Evolutionary conservation across 1,140 invertebrate genomes (phyloP).

Genomic region (Agraylea sexmaculata): DNA sequence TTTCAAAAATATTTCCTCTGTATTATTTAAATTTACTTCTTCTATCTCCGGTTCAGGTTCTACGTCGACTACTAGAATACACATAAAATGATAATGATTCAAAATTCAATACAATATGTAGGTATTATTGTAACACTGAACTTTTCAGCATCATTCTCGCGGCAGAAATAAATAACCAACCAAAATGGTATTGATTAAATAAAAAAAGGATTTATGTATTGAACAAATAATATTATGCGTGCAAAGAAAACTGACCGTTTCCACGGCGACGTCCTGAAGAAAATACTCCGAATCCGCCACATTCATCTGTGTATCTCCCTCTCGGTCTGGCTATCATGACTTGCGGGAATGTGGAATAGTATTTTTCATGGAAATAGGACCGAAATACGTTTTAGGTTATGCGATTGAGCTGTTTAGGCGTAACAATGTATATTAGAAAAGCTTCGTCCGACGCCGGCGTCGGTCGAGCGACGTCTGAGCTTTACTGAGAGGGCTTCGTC

Average conservation of each 20-base stretch:
- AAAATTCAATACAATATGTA: background rate
- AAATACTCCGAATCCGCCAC: constrained; percentile 36
- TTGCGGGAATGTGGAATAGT: constrained; percentile 3
- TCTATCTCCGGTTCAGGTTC: constrained; percentile 21
- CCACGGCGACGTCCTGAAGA: constrained; percentile 35
- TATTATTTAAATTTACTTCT: constrained; percentile 37
- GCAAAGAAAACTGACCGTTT: constrained; percentile 31
- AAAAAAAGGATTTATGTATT: too few species aligned
- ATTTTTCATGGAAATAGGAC: constrained; percentile 1
- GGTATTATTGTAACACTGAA: too few species aligned
- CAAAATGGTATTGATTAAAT: constrained; percentile 1
- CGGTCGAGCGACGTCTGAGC: constrained; percentile 4
- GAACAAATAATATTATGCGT: constrained; percentile 1
- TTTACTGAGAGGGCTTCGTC: too few species aligned
- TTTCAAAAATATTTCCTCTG: constrained; percentile 39
- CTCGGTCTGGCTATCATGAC: constrained; percentile 38
- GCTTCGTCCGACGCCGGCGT: constrained; percentile 5
- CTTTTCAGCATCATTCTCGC: too few species aligned
- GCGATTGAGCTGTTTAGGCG: background rate
- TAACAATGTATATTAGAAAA: constrained; percentile 1
- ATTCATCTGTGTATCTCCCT: constrained; percentile 38
- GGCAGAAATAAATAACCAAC: constrained; percentile 2
- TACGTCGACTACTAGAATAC: constrained; percentile 19
- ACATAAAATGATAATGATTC: background rate
- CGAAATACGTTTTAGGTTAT: background rate